Percentiles rank a stretch among this genome's conserved stretches.
These are phyloP conservation scores for Drosophila mojavensis DNA, from an alignment of 1,140 invertebrate genomes.

Conservation along the genomic window DNA sequence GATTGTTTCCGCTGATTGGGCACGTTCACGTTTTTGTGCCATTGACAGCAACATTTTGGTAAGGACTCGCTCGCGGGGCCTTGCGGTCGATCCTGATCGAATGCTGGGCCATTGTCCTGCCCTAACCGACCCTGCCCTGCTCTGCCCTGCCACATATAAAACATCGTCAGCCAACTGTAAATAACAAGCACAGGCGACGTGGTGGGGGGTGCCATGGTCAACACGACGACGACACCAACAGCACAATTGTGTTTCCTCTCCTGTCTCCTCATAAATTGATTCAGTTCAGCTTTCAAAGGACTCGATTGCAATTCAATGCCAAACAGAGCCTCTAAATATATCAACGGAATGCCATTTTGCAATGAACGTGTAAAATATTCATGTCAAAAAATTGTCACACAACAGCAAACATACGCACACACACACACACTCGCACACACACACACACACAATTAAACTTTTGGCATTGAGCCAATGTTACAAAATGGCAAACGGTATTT, in stretches of 20 bases:
- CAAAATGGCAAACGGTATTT: slow-evolving; percentile 63
- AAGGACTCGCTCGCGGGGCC: slow-evolving; percentile 27
- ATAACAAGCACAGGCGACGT: slow-evolving; percentile 39
- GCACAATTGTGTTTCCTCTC: slow-evolving; percentile 1
- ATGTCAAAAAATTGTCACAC: slow-evolving; percentile 50
- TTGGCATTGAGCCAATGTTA: slow-evolving; percentile 60
- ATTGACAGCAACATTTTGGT: slow-evolving; percentile 45
- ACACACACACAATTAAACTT: slow-evolving; percentile 24
- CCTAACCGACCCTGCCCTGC: slow-evolving; percentile 59
- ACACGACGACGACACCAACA: background rate
- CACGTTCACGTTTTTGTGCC: slow-evolving; percentile 26
- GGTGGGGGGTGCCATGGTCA: background rate
- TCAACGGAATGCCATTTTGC: slow-evolving; percentile 15
- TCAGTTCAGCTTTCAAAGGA: background rate
- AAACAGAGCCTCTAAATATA: slow-evolving; percentile 3
- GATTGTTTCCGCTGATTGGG: slow-evolving; percentile 63
- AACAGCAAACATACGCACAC: slow-evolving; percentile 10
- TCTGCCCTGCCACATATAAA: slow-evolving; percentile 41
- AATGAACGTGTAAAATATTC: slow-evolving; percentile 58
- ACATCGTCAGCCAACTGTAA: slow-evolving; percentile 62
- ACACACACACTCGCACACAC: slow-evolving; percentile 37
- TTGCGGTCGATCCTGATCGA: slow-evolving; percentile 63
- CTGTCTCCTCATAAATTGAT: slow-evolving; percentile 5
- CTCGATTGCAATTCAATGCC: slow-evolving; percentile 32
- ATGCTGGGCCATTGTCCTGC: slow-evolving; percentile 41